A percentile compares a stretch with the other conserved stretches of the same genome.
Evolutionary conservation across 2,113 vertebrate genomes (phyloP).

Genomic region (Engystomops pustulosus): DNA sequence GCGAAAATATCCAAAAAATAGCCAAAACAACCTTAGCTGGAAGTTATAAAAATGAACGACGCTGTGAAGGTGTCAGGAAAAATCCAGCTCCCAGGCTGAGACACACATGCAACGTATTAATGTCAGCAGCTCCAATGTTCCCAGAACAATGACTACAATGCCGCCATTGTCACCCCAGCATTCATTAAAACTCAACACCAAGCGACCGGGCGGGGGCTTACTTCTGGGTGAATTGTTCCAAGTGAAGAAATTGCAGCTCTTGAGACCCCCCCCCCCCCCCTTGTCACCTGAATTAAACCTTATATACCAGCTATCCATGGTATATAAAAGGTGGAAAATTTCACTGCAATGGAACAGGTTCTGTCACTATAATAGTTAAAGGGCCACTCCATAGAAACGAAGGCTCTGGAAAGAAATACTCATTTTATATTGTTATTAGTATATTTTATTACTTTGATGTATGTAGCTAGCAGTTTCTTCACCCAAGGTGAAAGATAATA

Average conservation of each 20-base stretch:
- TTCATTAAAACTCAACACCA: constrained; percentile 48
- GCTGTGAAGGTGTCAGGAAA: constrained; percentile 33
- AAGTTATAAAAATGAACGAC: constrained; percentile 25
- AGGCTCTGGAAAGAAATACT: neutral
- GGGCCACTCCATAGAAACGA: neutral
- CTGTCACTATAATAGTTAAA: neutral
- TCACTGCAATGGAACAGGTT: neutral
- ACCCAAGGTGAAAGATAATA: no score
- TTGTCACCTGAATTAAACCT: constrained; percentile 49
- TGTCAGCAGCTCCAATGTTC: constrained; percentile 39
- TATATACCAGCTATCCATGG: neutral
- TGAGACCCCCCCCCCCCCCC: constrained; percentile 13
- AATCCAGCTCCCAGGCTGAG: constrained; percentile 45
- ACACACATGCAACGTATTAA: constrained; percentile 46
- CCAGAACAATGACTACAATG: constrained; percentile 45
- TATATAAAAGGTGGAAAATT: neutral
- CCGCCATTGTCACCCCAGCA: constrained; percentile 36
- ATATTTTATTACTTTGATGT: no score
- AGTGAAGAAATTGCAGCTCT: constrained; percentile 24
- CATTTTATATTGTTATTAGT: neutral
- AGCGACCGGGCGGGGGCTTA: constrained; percentile 34
- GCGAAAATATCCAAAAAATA: neutral
- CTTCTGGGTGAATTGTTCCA: constrained; percentile 48
- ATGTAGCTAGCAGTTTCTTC: no score
- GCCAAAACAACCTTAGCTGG: neutral